Evolutionary conservation across 1,140 invertebrate species (phyloP).

Genomic region (Apocrypta bakeri): DNA sequence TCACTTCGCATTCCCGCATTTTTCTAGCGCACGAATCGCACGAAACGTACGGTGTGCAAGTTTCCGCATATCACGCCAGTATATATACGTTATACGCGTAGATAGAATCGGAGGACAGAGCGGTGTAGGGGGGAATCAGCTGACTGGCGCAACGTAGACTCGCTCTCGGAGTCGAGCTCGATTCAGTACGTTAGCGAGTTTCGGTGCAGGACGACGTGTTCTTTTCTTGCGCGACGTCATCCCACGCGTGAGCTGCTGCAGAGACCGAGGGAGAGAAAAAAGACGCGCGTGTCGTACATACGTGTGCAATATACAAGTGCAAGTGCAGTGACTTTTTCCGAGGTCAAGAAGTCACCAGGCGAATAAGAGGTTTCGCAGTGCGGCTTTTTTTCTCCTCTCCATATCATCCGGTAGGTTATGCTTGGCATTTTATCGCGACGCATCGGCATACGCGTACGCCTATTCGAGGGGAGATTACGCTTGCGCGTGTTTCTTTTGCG

Average conservation of each 20-base stretch:
- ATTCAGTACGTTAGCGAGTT: conserved; percentile 3
- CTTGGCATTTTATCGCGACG: no score
- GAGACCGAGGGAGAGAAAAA: not conserved
- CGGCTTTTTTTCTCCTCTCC: no score
- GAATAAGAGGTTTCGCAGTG: no score
- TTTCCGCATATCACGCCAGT: not conserved
- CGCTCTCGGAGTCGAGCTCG: not conserved
- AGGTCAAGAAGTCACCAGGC: no score
- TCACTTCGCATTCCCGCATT: no score
- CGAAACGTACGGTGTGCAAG: not conserved
- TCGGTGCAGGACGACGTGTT: not conserved
- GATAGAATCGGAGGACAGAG: no score
- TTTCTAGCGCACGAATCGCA: not conserved
- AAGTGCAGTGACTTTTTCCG: not conserved
- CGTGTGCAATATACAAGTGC: not conserved
- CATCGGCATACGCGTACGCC: no score
- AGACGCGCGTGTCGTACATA: not conserved
- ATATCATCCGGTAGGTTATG: no score
- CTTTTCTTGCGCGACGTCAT: not conserved
- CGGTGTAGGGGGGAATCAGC: conserved; percentile 59
- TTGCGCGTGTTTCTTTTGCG: no score
- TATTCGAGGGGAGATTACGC: no score
- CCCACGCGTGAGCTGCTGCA: not conserved
- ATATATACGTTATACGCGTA: no score
- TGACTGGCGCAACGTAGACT: conserved; percentile 47